These are phyloP conservation scores for Typhlomys cinereus DNA, from an alignment of 2,113 vertebrate genomes.

Conservation along the genomic window DNA sequence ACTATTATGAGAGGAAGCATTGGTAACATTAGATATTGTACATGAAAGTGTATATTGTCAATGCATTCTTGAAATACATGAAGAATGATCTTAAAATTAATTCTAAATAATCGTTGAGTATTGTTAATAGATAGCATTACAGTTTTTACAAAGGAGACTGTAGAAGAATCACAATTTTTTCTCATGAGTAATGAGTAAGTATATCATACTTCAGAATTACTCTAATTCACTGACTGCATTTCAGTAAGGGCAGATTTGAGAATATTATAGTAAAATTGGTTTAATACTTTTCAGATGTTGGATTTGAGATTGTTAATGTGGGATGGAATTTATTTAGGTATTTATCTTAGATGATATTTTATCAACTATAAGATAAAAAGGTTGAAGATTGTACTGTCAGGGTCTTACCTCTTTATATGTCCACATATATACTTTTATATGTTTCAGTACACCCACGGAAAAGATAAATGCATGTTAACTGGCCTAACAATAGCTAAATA, in stretches of 20 bases:
- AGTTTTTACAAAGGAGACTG: not conserved
- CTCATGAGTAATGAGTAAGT: not conserved
- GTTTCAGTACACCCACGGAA: no score
- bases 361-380: not conserved
- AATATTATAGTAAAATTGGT: not conserved
- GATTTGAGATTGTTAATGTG: not conserved
- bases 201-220: not conserved
- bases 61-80: not conserved
- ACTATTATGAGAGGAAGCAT: not conserved
- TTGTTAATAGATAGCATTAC: not conserved
- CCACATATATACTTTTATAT: no score
- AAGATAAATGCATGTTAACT: no score
- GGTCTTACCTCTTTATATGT: accelerated
- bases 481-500: not conserved
- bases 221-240: not conserved
- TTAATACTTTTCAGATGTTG: not conserved
- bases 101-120: not conserved
- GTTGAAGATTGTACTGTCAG: not conserved
- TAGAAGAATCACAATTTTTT: not conserved
- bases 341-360: not conserved
- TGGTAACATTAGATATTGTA: not conserved
- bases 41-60: not conserved
- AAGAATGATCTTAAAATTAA: not conserved
- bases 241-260: not conserved
- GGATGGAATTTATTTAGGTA: not conserved